A percentile compares a stretch with the other conserved stretches of the same genome.
Conservation (phyloP, 92 coral and sea anemone species). For the Epizoanthus ramosus region DNA sequence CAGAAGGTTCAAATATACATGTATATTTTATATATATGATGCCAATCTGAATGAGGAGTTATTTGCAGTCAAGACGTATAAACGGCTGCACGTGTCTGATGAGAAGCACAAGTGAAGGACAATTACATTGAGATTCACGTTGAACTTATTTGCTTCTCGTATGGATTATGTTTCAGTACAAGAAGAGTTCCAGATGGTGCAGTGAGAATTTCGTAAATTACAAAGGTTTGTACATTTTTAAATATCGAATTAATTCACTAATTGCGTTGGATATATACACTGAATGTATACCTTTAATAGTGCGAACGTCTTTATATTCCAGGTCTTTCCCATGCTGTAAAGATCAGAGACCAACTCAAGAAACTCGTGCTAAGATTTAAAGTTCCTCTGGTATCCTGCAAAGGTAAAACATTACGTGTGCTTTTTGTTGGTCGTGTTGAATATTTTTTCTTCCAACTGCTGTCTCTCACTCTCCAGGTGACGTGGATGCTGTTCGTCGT, state of each 20-base stretch:
- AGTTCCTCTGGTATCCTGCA: conserved; percentile 80
- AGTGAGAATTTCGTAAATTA: conserved; percentile 88
- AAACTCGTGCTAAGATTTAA: conserved; percentile 79
- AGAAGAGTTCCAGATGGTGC: conserved; percentile 97
- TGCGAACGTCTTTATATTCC: neutral
- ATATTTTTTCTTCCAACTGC: neutral
- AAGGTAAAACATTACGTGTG: conserved; percentile 55
- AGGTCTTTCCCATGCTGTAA: conserved; percentile 92
- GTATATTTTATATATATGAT: no score
- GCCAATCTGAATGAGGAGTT: no score
- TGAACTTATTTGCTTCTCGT: neutral
- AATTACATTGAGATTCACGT: neutral
- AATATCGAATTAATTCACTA: neutral
- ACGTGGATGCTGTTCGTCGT: conserved; percentile 80
- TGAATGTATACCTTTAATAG: neutral
- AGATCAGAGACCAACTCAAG: conserved; percentile 92
- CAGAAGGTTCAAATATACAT: no score
- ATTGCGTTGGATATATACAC: neutral
- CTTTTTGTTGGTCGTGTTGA: neutral
- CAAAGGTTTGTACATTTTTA: conserved; percentile 70
- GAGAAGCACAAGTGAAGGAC: no score
- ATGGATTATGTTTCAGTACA: conserved; percentile 49
- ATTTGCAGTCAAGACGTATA: no score
- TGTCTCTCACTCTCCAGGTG: conserved; percentile 47
- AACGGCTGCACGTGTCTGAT: no score